Evolutionary conservation across 2,888 invertebrate genomes (phyloP).

Genomic region (Craniophora ligustri): DNA sequence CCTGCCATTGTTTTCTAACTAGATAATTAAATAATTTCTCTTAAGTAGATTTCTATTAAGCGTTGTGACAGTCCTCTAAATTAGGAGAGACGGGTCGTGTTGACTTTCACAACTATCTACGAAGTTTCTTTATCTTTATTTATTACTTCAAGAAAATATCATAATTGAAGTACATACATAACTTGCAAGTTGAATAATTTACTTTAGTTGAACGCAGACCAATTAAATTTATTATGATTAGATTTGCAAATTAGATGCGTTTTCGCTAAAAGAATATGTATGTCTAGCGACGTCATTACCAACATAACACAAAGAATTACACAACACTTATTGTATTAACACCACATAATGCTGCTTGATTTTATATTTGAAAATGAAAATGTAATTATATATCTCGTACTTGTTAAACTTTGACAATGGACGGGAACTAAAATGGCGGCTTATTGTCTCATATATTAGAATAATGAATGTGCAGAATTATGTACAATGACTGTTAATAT

Average conservation of each 20-base stretch:
- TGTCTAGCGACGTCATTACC: constrained; percentile 44
- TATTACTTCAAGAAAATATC: not conserved
- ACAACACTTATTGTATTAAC: constrained; percentile 84
- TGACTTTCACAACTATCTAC: constrained; percentile 39
- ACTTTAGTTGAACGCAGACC: no score
- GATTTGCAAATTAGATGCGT: constrained; percentile 46
- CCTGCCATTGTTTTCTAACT: constrained; percentile 79
- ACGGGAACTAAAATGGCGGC: constrained; percentile 78
- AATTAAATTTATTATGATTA: no score
- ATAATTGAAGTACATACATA: not conserved
- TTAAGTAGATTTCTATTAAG: constrained; percentile 81
- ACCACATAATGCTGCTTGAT: constrained; percentile 76
- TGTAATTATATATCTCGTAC: constrained; percentile 80
- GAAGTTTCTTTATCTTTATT: not conserved
- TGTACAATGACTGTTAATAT: constrained; percentile 71
- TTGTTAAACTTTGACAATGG: constrained; percentile 82
- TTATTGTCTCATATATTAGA: constrained; percentile 81
- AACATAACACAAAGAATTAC: constrained; percentile 73
- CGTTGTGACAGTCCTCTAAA: constrained; percentile 70
- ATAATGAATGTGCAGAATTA: constrained; percentile 75
- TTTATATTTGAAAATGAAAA: constrained; percentile 82
- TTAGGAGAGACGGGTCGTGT: constrained; percentile 41
- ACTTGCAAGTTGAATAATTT: no score
- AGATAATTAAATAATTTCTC: constrained; percentile 79
- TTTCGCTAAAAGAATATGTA: constrained; percentile 72